These are phyloP conservation scores for Apteryx mantelli DNA, from an alignment of 2,113 vertebrate genomes.

Conservation along the genomic window DNA sequence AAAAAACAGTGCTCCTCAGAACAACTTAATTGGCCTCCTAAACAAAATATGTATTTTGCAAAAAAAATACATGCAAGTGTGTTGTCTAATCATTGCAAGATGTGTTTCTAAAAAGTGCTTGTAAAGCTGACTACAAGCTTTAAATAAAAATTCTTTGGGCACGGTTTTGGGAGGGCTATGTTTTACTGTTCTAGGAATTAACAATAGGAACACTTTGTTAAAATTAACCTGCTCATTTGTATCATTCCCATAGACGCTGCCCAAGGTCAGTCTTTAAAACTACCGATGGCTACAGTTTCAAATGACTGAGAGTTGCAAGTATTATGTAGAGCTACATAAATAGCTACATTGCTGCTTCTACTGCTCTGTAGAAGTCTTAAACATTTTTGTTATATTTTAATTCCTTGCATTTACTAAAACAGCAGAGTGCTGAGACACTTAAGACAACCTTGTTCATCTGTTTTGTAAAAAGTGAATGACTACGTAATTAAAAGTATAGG, in stretches of 20 bases:
- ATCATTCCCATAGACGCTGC: not conserved
- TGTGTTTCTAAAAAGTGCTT: not conserved
- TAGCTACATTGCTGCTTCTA: not conserved
- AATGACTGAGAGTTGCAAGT: not conserved
- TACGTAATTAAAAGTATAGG: constrained; percentile 32
- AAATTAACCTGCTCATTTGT: not conserved
- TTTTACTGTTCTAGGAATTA: not conserved
- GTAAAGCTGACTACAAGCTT: not conserved
- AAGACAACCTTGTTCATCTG: not conserved
- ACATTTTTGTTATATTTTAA: not conserved
- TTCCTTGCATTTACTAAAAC: constrained; percentile 9
- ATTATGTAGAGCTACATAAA: not conserved
- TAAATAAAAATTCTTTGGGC: not conserved
- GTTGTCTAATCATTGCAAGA: not conserved
- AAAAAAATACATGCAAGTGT: not conserved
- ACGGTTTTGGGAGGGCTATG: not conserved
- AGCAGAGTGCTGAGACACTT: not conserved
- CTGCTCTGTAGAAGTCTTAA: not conserved
- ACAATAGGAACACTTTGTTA: not conserved
- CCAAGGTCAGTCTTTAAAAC: not conserved
- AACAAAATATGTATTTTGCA: not conserved
- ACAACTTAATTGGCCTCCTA: not conserved
- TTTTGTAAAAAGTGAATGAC: not conserved
- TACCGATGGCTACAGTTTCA: not conserved
- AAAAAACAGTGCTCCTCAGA: not conserved